These are phyloP conservation scores for Eristalis tenax DNA, from an alignment of 2,888 invertebrate genomes.

Conservation along the genomic window DNA sequence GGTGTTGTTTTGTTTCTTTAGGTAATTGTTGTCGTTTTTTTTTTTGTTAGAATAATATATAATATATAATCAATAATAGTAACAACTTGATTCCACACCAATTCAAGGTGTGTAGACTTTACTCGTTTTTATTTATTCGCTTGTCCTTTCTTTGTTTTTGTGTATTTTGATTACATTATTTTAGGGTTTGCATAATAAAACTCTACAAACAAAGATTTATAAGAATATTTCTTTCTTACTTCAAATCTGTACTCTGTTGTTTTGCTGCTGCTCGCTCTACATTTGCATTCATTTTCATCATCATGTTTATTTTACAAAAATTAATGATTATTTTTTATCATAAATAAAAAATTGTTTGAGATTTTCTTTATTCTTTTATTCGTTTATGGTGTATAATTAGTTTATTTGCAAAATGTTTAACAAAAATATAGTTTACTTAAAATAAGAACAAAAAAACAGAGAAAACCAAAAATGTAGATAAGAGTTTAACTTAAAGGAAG, in stretches of 20 bases:
- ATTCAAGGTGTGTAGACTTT: constrained; percentile 61
- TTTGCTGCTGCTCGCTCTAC: not conserved
- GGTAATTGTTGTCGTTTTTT: not conserved
- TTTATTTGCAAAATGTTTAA: not conserved
- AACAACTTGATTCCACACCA: constrained; percentile 34
- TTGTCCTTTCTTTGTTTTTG: constrained; percentile 23
- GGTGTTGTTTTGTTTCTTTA: constrained; percentile 10
- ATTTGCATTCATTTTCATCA: not conserved
- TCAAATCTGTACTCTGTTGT: constrained; percentile 6
- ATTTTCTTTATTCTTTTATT: constrained; percentile 29
- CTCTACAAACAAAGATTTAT: constrained; percentile 52
- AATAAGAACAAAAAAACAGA: constrained; percentile 8
- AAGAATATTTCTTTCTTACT: constrained; percentile 31
- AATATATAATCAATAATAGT: constrained; percentile 43
- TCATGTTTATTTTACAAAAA: constrained; percentile 42
- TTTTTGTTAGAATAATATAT: constrained; percentile 13
- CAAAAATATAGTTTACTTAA: constrained; percentile 9
- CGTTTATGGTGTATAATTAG: constrained; percentile 13
- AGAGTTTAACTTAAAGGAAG: not conserved
- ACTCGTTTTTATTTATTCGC: constrained; percentile 41
- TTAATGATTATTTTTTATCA: constrained; percentile 28
- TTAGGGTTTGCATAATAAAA: constrained; percentile 36
- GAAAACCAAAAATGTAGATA: not conserved
- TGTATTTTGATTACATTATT: constrained; percentile 45
- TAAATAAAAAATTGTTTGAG: constrained; percentile 41